These are phyloP conservation scores for Nysson spinosus DNA, from an alignment of 2,888 invertebrate species.

Conservation along the genomic window DNA sequence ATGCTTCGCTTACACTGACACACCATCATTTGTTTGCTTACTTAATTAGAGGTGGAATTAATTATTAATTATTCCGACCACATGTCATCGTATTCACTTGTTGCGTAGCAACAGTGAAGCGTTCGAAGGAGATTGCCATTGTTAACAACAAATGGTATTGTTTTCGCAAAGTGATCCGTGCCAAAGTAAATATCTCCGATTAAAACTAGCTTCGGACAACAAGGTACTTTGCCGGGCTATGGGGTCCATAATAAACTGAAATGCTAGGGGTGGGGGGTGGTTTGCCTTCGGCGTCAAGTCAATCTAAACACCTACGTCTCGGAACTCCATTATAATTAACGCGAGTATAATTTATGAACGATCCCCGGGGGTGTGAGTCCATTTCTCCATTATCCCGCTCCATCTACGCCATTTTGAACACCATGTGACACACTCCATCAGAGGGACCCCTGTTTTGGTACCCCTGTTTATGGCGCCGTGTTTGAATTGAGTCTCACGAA, in stretches of 20 bases:
- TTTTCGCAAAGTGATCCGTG: no score
- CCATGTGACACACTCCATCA: conserved; percentile 27
- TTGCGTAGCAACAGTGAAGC: no score
- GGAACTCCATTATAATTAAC: conserved; percentile 67
- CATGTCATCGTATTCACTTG: no score
- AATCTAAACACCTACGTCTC: conserved; percentile 57
- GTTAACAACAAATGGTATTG: no score
- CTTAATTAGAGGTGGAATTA: no score
- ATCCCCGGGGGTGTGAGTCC: conserved; percentile 37
- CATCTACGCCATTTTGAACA: neutral
- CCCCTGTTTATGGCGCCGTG: conserved; percentile 19
- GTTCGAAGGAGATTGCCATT: no score
- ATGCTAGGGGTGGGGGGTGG: conserved; percentile 12
- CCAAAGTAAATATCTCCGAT: no score
- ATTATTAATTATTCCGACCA: no score
- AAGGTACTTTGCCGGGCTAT: no score
- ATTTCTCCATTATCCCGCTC: conserved; percentile 20
- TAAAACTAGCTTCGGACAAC: no score
- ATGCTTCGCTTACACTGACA: neutral
- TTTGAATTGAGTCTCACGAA: no score
- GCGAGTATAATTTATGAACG: conserved; percentile 66
- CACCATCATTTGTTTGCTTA: no score
- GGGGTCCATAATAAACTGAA: neutral
- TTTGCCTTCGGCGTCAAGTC: conserved; percentile 46
- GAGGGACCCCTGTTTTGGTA: conserved; percentile 18